Base-by-base conservation (phyloP, 1,140 invertebrate species). In the Ruditapes philippinarum region DNA sequence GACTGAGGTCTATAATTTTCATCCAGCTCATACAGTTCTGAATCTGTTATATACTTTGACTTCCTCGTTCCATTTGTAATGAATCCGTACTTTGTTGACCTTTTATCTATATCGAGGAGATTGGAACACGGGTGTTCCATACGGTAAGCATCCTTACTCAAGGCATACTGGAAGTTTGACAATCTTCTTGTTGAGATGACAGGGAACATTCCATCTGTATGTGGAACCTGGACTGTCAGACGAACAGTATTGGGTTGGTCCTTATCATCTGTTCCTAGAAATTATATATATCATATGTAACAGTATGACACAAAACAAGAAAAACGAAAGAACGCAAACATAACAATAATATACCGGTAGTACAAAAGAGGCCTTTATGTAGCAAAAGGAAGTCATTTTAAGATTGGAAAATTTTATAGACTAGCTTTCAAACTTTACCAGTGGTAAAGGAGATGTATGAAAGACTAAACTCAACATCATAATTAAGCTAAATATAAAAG, bases 181-280 rank as follows among this genome's bases (percentile, higher is more conserved):
- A 96, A 90, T 22, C 91, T 81, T 1, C 92, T 79, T 0, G 96
- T 96, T 1, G 96, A 96, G 19, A 96, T 90, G 17, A 95, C 90
- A 2, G 96, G 96, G 11, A 96, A 82, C 94, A 96, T 93, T 9
- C 96, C 96, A 91, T 96, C 96, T 74, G 92, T 91, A 87, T 96
- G 96, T 14, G 96, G 96, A 49, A 96, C 93, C 1, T 90, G 92
- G 1, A 96, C 92, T 1, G 94, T 92, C 28, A 96, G 76, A 28
- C 92, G 90, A 9, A 96, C 92, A 31, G 93, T 93, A 89, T 96
- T 95, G 4, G 95, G 93, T 70, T 95, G 90, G 0, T 90, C 83
- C 3, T 86, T 91, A 88, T 95, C 95, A 88, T 92, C 92, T 33
- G 94, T 74, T 40, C 95, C 95, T 89, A 70, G 1, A 70, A 45